Percentiles rank a stretch among this genome's conserved stretches.
These are phyloP conservation scores for Drosophila siamana DNA, from an alignment of 2,888 invertebrate species.

Conservation along the genomic window DNA sequence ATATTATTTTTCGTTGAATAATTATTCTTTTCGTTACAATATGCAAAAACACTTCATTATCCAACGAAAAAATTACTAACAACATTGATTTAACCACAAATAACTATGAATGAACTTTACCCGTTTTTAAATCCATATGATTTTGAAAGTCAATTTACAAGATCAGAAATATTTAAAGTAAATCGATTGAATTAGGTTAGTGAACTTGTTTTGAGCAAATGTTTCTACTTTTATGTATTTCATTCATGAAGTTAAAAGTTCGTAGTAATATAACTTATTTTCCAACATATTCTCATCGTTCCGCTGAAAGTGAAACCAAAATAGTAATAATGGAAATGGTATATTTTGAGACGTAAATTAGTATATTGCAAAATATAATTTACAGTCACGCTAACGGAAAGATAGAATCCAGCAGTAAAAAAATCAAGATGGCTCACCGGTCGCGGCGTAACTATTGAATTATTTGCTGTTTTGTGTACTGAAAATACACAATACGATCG, in stretches of 20 bases:
- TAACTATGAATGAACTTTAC: conserved; percentile 32
- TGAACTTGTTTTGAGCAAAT: neutral
- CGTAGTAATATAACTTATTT: too few species aligned
- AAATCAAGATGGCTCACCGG: conserved; percentile 28
- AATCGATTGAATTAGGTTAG: neutral
- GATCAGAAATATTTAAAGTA: neutral
- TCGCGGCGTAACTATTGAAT: conserved; percentile 11
- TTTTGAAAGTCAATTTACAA: conserved; percentile 29
- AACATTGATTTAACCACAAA: conserved; percentile 31
- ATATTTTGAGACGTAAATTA: neutral
- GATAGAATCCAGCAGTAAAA: neutral
- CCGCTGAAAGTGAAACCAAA: neutral
- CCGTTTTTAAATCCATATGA: conserved; percentile 45
- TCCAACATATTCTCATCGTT: neutral
- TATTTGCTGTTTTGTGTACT: conserved; percentile 8
- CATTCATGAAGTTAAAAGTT: neutral
- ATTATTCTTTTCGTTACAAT: too few species aligned
- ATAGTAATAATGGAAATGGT: neutral
- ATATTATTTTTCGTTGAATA: too few species aligned
- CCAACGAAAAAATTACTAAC: conserved; percentile 34
- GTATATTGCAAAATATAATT: neutral
- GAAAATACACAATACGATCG: neutral
- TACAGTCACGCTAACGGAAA: neutral
- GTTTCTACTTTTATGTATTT: neutral
- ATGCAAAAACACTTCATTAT: conserved; percentile 18